Percentiles rank a stretch among this genome's conserved stretches.
Conservation (phyloP, 1,140 invertebrate genomes). For the Tetragnatha versicolor region DNA sequence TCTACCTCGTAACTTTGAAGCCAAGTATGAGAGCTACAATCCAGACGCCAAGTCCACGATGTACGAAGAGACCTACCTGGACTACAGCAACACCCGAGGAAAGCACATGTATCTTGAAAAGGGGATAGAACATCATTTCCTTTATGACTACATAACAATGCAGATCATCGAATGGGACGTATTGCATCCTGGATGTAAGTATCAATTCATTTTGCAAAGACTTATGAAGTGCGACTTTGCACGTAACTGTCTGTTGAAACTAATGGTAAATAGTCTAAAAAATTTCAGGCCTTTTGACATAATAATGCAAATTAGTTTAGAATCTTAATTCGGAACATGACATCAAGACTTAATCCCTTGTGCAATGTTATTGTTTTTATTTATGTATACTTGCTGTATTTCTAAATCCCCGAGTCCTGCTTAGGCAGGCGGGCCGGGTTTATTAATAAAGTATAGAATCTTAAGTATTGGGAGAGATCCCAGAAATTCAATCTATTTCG, state of each 20-base stretch:
- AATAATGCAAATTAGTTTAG: not conserved
- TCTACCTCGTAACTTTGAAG: conserved; percentile 2
- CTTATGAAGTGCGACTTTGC: not conserved
- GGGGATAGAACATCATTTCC: conserved; percentile 1
- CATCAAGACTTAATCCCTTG: too few species aligned
- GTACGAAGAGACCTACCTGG: conserved; percentile 17
- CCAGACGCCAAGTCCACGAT: not conserved
- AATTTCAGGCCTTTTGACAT: not conserved
- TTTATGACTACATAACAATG: not conserved
- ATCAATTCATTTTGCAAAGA: not conserved
- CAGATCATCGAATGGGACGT: conserved; percentile 6
- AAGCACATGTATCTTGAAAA: not conserved
- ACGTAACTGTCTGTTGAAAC: not conserved
- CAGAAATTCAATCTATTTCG: too few species aligned
- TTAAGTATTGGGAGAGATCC: too few species aligned
- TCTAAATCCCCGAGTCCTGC: too few species aligned
- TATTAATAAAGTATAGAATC: too few species aligned
- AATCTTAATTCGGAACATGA: too few species aligned
- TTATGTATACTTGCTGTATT: too few species aligned
- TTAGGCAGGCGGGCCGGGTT: too few species aligned
- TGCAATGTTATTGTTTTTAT: too few species aligned
- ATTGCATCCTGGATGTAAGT: conserved; percentile 23
- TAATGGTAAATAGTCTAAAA: not conserved
- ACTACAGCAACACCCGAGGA: not conserved
- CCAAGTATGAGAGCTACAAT: not conserved